Conservation (phyloP, 1,140 invertebrate genomes). For the Branchinecta lynchi region DNA sequence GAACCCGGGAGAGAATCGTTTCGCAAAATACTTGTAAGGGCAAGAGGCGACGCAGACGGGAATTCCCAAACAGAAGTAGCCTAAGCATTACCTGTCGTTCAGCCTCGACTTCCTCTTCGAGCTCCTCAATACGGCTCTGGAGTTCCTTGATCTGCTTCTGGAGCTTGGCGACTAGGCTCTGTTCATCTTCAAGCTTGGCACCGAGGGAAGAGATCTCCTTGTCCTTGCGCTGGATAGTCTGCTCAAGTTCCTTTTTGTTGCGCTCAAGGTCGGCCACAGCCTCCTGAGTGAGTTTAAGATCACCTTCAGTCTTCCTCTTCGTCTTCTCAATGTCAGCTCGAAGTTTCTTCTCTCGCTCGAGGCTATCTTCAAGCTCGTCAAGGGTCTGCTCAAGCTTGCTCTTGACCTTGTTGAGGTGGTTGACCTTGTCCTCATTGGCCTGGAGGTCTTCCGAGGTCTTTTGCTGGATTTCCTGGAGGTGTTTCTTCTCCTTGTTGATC, state of each 20-base stretch:
- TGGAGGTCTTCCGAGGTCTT: constrained; percentile 86
- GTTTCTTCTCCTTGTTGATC: constrained; percentile 97
- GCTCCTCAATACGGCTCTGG: constrained; percentile 85
- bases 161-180: constrained; percentile 80
- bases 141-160: constrained; percentile 96
- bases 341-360: constrained; percentile 97
- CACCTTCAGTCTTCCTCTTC: constrained; percentile 61
- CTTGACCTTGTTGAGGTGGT: constrained; percentile 98
- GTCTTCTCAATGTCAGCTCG: constrained; percentile 94
- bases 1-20: too few species aligned
- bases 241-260: constrained; percentile 94
- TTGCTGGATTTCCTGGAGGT: constrained; percentile 82
- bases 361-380: constrained; percentile 90
- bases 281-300: constrained; percentile 96
- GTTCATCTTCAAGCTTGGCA: constrained; percentile 95
- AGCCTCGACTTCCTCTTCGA: constrained; percentile 94
- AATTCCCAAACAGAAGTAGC: background rate
- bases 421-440: constrained; percentile 95
- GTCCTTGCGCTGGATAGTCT: constrained; percentile 90
- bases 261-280: constrained; percentile 91
- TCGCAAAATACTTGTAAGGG: too few species aligned
- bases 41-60: too few species aligned
- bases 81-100: constrained; percentile 49
- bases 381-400: constrained; percentile 93
- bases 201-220: constrained; percentile 87